phyloP scores from a whole-genome alignment of 2,797 vertebrate genomes.

The Dendrocincla fuliginosa region DNA sequence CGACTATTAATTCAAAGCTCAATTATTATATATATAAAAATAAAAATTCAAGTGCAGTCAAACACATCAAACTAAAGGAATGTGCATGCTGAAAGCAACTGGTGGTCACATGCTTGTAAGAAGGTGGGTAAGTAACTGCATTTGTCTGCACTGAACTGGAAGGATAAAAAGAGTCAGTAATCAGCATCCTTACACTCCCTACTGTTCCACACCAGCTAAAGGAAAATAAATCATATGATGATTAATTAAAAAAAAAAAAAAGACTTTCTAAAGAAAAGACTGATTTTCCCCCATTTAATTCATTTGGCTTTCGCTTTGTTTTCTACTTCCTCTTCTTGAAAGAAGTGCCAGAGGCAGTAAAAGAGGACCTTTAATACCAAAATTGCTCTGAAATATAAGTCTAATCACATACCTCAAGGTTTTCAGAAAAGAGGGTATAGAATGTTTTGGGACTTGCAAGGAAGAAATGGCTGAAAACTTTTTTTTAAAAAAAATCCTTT shows the following conservation, averaged over 20 bases:
- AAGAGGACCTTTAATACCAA: background rate
- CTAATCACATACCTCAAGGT: background rate
- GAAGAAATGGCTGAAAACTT: background rate
- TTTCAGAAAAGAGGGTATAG: background rate
- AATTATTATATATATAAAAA: background rate
- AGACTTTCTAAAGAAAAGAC: background rate
- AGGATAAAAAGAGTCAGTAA: background rate
- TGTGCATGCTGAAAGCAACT: fast-evolving
- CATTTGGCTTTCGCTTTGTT: background rate
- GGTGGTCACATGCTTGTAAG: fast-evolving
- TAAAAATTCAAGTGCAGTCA: background rate
- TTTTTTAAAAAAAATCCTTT: background rate
- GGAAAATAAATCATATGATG: background rate
- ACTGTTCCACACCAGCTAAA: background rate
- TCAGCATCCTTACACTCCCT: background rate
- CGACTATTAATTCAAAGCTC: background rate
- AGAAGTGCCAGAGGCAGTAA: background rate
- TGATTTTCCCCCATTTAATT: background rate
- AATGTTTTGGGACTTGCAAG: background rate
- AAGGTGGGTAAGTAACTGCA: background rate
- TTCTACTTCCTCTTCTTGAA: background rate
- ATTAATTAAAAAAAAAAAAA: background rate
- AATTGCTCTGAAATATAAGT: constrained; percentile 7
- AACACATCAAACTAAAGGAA: background rate
- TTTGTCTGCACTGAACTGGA: background rate